Evolutionary conservation across 2,797 vertebrate genomes (phyloP), one percentile per base, ranked within the genome.

Genomic region (Urocyon cinereoargenteus): DNA sequence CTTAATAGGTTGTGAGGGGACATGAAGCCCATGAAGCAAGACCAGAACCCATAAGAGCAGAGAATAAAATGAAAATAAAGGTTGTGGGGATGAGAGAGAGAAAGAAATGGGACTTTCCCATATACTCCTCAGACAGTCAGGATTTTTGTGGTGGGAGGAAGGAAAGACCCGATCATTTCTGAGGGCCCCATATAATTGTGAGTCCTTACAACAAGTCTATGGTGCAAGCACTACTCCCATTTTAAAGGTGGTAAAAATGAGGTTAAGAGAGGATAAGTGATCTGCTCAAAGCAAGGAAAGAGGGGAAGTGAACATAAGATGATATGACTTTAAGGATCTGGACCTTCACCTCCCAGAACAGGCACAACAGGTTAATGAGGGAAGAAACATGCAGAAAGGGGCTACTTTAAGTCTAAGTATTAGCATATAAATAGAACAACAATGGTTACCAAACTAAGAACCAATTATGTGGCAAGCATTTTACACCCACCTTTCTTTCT

Each of bases 1-100:
- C 82, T 92, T 66, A 96, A 82, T 61, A 86, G 66, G 15, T 34
- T 88, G 21, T 14, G 18, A 92, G 34, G 40, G 85, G 90, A 57
- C 66, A 84, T 8, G 66, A n/a, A 61, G 24, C 40, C 24, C 40
- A 78, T 3, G 14, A 90, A 81, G 40, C 21, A 84, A 78, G 49
- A 26, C n/a, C 36, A 53, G 87, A 77, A 19, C 66, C 19, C 45
- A 0, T 11, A 87, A 49, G 53, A 72, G 15, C n/a, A 79, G 40
- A 68, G 51, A 10, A 75, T 49, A 87, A 70, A 86, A 72, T 31
- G 90, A 79, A 93, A 88, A 78, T 45, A 49, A 61, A 45, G 11
- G 45, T 70, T 11, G 26, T 45, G 34, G 36, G 45, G 16, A 57
- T 59, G n/a, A 53, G 22, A 57, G 28, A 73, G 36, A 64, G 22